phyloP scores from a whole-genome alignment of 2,113 vertebrate genomes.

The Pygoscelis antarcticus region DNA sequence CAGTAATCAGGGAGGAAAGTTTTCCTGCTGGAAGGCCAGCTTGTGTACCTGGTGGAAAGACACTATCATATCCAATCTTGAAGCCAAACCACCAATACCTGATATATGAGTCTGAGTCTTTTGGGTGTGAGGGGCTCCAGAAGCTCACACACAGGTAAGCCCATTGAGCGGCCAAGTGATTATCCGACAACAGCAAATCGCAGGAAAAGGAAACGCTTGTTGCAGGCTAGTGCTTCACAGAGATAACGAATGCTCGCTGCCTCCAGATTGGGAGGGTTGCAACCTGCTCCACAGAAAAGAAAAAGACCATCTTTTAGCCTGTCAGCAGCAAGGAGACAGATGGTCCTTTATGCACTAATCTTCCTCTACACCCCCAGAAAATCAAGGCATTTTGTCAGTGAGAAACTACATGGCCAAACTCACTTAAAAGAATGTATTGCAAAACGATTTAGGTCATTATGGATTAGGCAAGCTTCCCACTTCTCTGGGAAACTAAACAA shows the following conservation, averaged over 20 bases:
- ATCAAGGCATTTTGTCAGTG: conserved; percentile 14
- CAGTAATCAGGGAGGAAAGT: not conserved
- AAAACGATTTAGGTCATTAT: not conserved
- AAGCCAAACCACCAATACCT: not conserved
- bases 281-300: not conserved
- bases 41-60: not conserved
- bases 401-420: conserved; percentile 6
- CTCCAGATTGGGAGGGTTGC: not conserved
- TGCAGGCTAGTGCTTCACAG: not conserved
- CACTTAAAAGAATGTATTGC: not conserved
- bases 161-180: not conserved
- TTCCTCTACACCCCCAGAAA: conserved; percentile 1
- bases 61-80: not conserved
- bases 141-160: not conserved
- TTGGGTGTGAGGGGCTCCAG: not conserved
- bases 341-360: conserved; percentile 53
- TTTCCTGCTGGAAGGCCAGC: not conserved
- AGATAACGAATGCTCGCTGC: not conserved
- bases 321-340: conserved; percentile 46
- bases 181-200: not conserved
- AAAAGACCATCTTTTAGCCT: not conserved
- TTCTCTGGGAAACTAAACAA: not conserved
- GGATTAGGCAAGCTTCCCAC: conserved; percentile 42
- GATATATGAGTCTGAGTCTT: not conserved
- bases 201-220: not conserved